Base-by-base conservation (phyloP, 2,113 vertebrate species). In the Cephalopterus ornatus region DNA sequence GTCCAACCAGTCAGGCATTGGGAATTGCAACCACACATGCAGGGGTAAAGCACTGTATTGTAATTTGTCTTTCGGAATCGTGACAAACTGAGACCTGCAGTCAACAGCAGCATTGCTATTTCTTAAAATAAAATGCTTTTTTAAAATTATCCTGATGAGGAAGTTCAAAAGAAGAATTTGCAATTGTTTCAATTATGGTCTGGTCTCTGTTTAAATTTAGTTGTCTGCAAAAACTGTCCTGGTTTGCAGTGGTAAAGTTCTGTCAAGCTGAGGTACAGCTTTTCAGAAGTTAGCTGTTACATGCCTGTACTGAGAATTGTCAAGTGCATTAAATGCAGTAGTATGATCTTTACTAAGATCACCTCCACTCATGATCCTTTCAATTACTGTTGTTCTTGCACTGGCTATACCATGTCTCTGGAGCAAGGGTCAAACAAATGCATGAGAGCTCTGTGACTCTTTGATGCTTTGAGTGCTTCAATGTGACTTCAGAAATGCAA, bases 21-120 rank as follows among this genome's bases (percentile, higher is more conserved):
- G 79, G 37, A 53, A 59, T 14, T 32, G 39, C 16, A 39, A n/a
- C 27, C 9, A 14, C 30, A 11, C 0, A 0, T 15, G 22, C 37
- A 53, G 8, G 11, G 56, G 56, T 75, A 20, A 67, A 87, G 22
- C 14, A n/a, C 33, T 15, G 14, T 55, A 33, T 65, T 47, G 46
- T 65, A 30, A 32, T 24, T 70, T 53, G 16, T 63, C 26, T 37
- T 55, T 42, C 26, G 37, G 63, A 80, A 49, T 20, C 14, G 3
- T 58, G 67, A 62, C 39, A 89, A 62, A 37, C 14, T 10, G 4
- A n/a, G 58, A 75, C 30, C 11, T 7, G 9, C 37, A 27, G 14
- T 41, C 47, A 62, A 53, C 21, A 46, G 2, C 22, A 88, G n/a
- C 67, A 58, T 8, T 73, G 53, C 52, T 79, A 14, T 62, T 83